Evolutionary conservation across 1,140 invertebrate species (phyloP).

Genomic region (Coelopa frigida): DNA sequence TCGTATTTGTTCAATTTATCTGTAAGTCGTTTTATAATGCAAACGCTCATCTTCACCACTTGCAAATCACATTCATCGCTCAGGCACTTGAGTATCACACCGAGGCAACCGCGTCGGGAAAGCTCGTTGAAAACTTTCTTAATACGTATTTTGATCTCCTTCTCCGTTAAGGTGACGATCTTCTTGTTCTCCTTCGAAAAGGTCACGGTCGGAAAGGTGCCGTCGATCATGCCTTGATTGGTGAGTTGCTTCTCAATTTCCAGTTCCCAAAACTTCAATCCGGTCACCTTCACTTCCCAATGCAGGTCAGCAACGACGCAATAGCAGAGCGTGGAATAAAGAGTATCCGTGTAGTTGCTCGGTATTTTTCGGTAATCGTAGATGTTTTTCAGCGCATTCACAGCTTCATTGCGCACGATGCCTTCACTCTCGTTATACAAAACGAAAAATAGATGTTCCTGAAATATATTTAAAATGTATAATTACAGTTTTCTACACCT

Average conservation of each 20-base stretch:
- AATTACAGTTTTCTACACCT: neutral
- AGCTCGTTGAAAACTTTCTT: slow-evolving; percentile 59
- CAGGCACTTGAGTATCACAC: slow-evolving; percentile 56
- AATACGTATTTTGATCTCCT: slow-evolving; percentile 58
- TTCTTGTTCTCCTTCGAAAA: slow-evolving; percentile 70
- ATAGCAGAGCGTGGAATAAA: slow-evolving; percentile 55
- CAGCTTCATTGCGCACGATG: slow-evolving; percentile 64
- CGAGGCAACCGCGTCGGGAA: slow-evolving; percentile 57
- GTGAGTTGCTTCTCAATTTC: slow-evolving; percentile 57
- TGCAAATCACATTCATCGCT: slow-evolving; percentile 64
- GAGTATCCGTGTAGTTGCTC: slow-evolving; percentile 41
- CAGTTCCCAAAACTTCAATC: slow-evolving; percentile 62
- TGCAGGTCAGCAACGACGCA: slow-evolving; percentile 63
- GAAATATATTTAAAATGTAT: slow-evolving; percentile 25
- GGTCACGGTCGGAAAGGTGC: slow-evolving; percentile 64
- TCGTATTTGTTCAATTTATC: slow-evolving; percentile 43
- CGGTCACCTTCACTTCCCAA: slow-evolving; percentile 69
- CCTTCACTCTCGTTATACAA: slow-evolving; percentile 64
- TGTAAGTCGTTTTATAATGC: slow-evolving; percentile 51
- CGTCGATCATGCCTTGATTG: slow-evolving; percentile 73
- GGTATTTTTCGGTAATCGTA: slow-evolving; percentile 58
- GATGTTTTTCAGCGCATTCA: slow-evolving; percentile 56
- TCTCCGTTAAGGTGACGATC: slow-evolving; percentile 62
- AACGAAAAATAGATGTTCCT: slow-evolving; percentile 57
- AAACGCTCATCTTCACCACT: slow-evolving; percentile 55